Conservation (phyloP, 2,113 vertebrate genomes). For the Regulus satrapa region DNA sequence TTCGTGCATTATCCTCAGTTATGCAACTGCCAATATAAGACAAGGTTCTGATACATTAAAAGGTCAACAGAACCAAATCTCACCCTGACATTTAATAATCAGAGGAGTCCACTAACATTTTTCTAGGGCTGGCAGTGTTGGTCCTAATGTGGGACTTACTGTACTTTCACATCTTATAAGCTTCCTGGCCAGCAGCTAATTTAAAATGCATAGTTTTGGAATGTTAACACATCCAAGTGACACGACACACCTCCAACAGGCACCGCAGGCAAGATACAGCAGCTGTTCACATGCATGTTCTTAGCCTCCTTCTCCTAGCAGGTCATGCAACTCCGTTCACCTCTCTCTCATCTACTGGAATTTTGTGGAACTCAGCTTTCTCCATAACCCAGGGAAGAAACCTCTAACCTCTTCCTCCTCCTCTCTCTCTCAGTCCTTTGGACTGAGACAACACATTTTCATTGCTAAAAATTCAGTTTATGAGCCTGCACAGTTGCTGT, state of each 20-base stretch:
- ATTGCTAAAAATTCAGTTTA: not conserved
- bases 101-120: not conserved
- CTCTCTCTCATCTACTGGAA: not conserved
- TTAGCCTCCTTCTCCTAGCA: not conserved
- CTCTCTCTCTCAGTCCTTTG: not conserved
- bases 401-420: not conserved
- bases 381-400: not conserved
- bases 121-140: not conserved
- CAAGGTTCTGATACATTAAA: not conserved
- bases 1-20: fast-evolving
- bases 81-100: not conserved
- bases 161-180: not conserved
- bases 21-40: fast-evolving
- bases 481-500: not conserved
- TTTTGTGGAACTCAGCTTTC: not conserved
- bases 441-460: not conserved
- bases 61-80: not conserved
- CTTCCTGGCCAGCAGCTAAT: not conserved
- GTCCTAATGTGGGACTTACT: not conserved
- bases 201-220: not conserved
- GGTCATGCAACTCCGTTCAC: not conserved
- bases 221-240: not conserved
- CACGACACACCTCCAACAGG: not conserved
- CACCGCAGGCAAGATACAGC: not conserved
- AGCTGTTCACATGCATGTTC: not conserved